phyloP scores from a whole-genome alignment of 2,888 invertebrate species.

The Pterobdella sp. region DNA sequence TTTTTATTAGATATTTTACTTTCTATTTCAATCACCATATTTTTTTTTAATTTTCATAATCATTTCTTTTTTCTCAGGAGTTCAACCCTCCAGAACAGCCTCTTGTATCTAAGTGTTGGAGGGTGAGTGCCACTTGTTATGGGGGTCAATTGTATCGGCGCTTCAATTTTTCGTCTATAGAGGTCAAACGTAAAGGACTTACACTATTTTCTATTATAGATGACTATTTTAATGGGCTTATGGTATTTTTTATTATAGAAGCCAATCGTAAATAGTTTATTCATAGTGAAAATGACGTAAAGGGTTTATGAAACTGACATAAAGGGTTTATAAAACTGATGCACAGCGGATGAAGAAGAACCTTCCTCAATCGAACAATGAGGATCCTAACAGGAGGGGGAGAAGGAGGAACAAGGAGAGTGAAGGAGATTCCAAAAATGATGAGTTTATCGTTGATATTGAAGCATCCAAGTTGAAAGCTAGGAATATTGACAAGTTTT shows the following conservation, averaged over 20 bases:
- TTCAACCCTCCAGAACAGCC: constrained; percentile 17
- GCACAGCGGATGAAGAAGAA: constrained; percentile 5
- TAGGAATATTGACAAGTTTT: constrained; percentile 27
- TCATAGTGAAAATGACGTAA: no score
- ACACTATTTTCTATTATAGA: no score
- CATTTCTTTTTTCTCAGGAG: neutral
- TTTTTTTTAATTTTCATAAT: neutral
- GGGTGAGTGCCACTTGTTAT: no score
- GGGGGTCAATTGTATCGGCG: no score
- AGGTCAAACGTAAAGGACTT: no score
- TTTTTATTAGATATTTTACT: neutral
- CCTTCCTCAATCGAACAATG: neutral
- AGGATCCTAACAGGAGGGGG: neutral
- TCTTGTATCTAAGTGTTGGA: constrained; percentile 10
- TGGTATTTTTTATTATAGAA: no score
- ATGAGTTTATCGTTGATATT: constrained; percentile 21
- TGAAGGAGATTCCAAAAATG: neutral
- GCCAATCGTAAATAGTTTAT: no score
- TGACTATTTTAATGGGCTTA: no score
- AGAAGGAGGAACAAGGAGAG: neutral
- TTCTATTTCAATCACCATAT: neutral
- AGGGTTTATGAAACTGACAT: no score
- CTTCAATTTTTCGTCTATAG: no score
- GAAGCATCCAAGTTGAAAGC: constrained; percentile 29
- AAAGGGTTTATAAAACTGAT: no score